Base-by-base conservation (phyloP, 1,140 invertebrate genomes). In the Cataglyphis hispanica region DNA sequence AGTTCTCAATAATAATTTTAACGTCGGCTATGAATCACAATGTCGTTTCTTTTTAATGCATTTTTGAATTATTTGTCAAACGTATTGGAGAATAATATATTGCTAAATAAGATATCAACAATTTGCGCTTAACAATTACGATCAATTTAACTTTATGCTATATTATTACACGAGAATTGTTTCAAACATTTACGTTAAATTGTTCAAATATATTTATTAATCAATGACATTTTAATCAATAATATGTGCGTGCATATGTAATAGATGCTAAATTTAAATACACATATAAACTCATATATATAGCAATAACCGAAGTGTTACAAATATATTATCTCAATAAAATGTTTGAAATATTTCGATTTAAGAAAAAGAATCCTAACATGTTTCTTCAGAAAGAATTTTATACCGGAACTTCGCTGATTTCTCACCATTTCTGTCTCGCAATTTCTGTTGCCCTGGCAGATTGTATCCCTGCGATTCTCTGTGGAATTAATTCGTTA, bases 401-500 rank as follows among this genome's bases (percentile, higher is more conserved):
- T 83, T 60, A 74, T 61, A 37, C 3, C n/a, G 40, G 53, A 60
- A 67, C 80, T 85, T n/a, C 61, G 61, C 31, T 66, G 84, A 85
- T 85, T 80, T 85, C 84, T 85, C 50, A 27, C 8, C 34, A 56
- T 58, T 40, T 53, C 46, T 77, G 56, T 37, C 27, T 8, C n/a
- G 67, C 19, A 60, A 60, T 53, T 43, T 43, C 27, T 58, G 46
- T 46, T 60, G n/a, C 31, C 16, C 25, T 25, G 2, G 27, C n/a
- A 19, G 37, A 67, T 61, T 64, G 74, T 74, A 56, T 37, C 11
- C 43, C 2, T 4, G 60, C 31, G 61, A 75, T 58, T 56, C 46
- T 50, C 13, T 16, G 67, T 31, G 22, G 34, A 72, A 78, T 88
- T 81, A 89, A 84, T 80, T 89, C 53, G 70, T 87, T 85, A 67